Conservation (phyloP, 2,888 invertebrate species). For the Lumbricus terrestris region DNA sequence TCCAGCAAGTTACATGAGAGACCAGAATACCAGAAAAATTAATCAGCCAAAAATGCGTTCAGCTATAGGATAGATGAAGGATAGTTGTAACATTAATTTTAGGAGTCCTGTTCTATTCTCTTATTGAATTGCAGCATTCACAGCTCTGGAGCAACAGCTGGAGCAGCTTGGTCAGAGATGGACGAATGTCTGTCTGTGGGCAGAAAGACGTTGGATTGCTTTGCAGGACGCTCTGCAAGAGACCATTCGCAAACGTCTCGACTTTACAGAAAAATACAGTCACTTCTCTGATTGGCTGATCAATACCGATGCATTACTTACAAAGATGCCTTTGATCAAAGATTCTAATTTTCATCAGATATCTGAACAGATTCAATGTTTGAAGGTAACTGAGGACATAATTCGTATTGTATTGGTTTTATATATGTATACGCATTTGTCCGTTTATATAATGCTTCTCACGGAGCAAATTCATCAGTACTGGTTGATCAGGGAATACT, state of each 20-base stretch:
- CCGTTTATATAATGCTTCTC: not conserved
- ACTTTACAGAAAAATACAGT: conserved; percentile 65
- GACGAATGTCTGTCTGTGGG: conserved; percentile 83
- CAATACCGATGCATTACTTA: conserved; percentile 70
- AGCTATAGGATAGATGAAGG: not conserved
- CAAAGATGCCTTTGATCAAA: conserved; percentile 67
- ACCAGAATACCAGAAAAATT: not conserved
- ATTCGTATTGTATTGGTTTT: not conserved
- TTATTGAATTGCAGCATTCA: conserved; percentile 61
- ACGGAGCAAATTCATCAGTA: not conserved
- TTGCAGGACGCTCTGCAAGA: conserved; percentile 63
- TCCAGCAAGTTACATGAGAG: no score
- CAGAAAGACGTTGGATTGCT: conserved; percentile 67
- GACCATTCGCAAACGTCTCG: conserved; percentile 58
- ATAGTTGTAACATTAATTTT: not conserved
- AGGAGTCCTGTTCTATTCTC: not conserved
- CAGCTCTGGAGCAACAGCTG: conserved; percentile 79
- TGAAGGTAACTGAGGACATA: conserved; percentile 62
- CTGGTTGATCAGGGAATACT: no score
- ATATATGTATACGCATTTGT: conserved; percentile 30
- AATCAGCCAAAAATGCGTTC: not conserved
- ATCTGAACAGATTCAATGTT: conserved; percentile 68
- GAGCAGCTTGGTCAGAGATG: conserved; percentile 80
- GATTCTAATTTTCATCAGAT: conserved; percentile 54
- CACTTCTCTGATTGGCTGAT: conserved; percentile 70